Evolutionary conservation across 2,113 vertebrate species (phyloP), one percentile per base, ranked within the genome.

Genomic region (Notiomystis cincta): DNA sequence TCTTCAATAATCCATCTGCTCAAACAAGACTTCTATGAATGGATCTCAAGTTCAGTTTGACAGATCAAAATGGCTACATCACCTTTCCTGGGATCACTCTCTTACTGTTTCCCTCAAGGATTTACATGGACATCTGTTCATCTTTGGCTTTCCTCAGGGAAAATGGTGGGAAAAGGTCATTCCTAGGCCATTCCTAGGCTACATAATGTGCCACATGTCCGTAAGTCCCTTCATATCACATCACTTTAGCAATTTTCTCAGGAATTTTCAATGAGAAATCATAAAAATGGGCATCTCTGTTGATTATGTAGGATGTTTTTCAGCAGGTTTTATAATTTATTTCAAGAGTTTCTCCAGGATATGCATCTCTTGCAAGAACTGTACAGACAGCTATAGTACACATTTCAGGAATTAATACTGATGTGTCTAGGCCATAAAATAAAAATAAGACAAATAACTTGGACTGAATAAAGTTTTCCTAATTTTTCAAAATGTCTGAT

Each of bases 331-430:
- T 72, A 28, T 35, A 62, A 86, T 78, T 58, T 95, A 75, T 96
- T 94, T 97, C 78, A 92, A 90, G 42, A 83, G 54, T 85, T 94
- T 96, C 77, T 64, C 57, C 67, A 69, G 69, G 42, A 78, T 95
- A 88, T 57, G 37, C 61, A 82, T 96, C 71, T 96, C 76, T 82
- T 92, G 79, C 78, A 89, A 97, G 87, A 94, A 95, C 48, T 65
- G 24, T 87, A 66, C 94, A 95, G 65, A 95, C 67, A 89, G 89
- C 67, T 56, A 58, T 15, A 28, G 54, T 71, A 58, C 87, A 51
- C 11, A 87, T 93, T 95, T 97, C 94, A 67, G 66, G 65, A 95
- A 95, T 86, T 35, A 80, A 76, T 38, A 97, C 8, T 25, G 54
- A 85, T 44, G 78, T 65, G 38, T 67, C 69, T 97, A 62, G 15